These are phyloP conservation scores for Leucophenga maculata DNA, from an alignment of 2,888 invertebrate genomes.

Conservation along the genomic window DNA sequence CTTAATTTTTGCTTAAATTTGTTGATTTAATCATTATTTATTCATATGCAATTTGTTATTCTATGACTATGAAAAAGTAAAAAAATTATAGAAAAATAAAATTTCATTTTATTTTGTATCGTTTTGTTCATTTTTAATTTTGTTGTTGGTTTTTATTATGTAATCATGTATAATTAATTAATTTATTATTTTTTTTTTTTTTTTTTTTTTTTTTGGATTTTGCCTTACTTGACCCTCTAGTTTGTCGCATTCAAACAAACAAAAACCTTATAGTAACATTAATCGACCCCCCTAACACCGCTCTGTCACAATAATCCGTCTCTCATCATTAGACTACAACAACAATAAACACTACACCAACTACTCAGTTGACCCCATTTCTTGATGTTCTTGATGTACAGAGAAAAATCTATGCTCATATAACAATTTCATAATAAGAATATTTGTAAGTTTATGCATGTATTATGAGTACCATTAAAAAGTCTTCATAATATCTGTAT, in stretches of 20 bases:
- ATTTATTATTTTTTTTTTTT: slow-evolving; percentile 30
- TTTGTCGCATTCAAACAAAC: neutral
- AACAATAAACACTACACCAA: too few species aligned
- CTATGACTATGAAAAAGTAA: slow-evolving; percentile 67
- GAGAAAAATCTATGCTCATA: too few species aligned
- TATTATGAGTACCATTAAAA: too few species aligned
- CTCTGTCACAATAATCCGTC: too few species aligned
- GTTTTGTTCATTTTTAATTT: slow-evolving; percentile 34
- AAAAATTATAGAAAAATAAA: slow-evolving; percentile 66
- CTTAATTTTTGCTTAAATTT: slow-evolving; percentile 27
- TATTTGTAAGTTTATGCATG: too few species aligned
- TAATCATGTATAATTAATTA: slow-evolving; percentile 31
- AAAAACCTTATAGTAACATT: slow-evolving; percentile 53
- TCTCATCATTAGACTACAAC: too few species aligned
- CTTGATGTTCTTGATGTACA: too few species aligned
- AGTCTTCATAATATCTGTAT: too few species aligned
- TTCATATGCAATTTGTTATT: slow-evolving; percentile 62
- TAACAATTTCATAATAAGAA: too few species aligned
- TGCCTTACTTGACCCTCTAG: neutral
- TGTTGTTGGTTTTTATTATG: slow-evolving; percentile 31
- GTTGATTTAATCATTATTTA: slow-evolving; percentile 33
- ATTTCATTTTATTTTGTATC: slow-evolving; percentile 50
- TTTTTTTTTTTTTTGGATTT: slow-evolving; percentile 26
- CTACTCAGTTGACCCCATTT: too few species aligned
- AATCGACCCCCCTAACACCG: neutral